These are phyloP conservation scores for Netelia virgata DNA, from an alignment of 2,888 invertebrate species.

Conservation along the genomic window DNA sequence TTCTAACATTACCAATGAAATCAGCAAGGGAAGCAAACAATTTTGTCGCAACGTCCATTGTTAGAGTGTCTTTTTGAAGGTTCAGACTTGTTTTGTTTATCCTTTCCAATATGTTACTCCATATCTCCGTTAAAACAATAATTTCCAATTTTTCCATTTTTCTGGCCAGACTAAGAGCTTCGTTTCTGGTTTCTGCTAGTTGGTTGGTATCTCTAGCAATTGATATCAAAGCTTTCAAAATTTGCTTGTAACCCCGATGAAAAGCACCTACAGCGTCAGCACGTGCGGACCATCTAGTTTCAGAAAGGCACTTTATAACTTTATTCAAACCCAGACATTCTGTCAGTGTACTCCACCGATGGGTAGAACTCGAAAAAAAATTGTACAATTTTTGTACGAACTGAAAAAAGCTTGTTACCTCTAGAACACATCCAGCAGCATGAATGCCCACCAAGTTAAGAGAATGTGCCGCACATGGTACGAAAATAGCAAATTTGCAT, in stretches of 20 bases:
- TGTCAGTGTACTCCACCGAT: not conserved
- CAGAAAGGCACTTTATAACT: conserved; percentile 72
- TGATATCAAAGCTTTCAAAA: conserved; percentile 72
- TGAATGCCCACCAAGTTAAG: conserved; percentile 74
- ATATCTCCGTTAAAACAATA: conserved; percentile 72
- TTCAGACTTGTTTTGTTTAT: conserved; percentile 74
- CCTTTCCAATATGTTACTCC: conserved; percentile 69
- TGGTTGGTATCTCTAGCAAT: conserved; percentile 73
- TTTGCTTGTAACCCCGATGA: conserved; percentile 71
- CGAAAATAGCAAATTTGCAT: conserved; percentile 71
- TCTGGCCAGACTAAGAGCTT: conserved; percentile 65
- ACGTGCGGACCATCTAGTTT: conserved; percentile 76
- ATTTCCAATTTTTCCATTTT: conserved; percentile 69
- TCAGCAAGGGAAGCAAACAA: conserved; percentile 2
- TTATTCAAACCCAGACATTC: conserved; percentile 72
- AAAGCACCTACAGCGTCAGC: conserved; percentile 73
- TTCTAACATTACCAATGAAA: not conserved
- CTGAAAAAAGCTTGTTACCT: conserved; percentile 56
- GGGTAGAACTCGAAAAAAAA: not conserved
- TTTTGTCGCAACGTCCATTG: conserved; percentile 72
- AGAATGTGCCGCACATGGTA: conserved; percentile 73
- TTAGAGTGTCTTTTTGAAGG: conserved; percentile 64
- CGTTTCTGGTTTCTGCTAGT: conserved; percentile 73
- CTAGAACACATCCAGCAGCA: conserved; percentile 71
- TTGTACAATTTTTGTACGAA: not conserved